A percentile compares a stretch with the other conserved stretches of the same genome.
Evolutionary conservation across 2,888 invertebrate species (phyloP).

Genomic region (Heliconius ethilla): DNA sequence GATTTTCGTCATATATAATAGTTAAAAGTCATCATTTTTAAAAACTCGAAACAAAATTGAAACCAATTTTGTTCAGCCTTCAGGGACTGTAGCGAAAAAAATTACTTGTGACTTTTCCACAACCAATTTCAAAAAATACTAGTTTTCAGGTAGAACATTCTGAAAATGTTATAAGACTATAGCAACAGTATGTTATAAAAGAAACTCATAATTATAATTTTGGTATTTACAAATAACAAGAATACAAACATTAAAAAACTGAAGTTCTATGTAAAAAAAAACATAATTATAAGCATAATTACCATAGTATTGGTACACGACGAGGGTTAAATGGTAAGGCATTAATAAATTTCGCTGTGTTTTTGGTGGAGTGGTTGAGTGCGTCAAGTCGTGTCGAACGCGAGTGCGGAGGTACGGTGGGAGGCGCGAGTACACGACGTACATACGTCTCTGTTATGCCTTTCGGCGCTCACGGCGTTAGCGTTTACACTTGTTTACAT

Average conservation of each 20-base stretch:
- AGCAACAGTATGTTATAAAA: neutral
- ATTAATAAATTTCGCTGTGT: conserved; percentile 26
- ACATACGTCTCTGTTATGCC: conserved; percentile 53
- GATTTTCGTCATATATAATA: too few species aligned
- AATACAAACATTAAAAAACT: neutral
- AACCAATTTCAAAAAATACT: too few species aligned
- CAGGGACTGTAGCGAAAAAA: too few species aligned
- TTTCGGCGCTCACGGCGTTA: conserved; percentile 44
- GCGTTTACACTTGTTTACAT: conserved; percentile 42
- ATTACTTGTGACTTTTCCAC: too few species aligned
- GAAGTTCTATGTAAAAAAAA: conserved; percentile 6
- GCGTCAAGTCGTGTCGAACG: conserved; percentile 31
- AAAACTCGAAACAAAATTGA: too few species aligned
- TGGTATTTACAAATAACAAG: neutral
- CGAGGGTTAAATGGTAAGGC: conserved; percentile 19
- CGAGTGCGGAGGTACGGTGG: conserved; percentile 24
- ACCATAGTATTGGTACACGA: conserved; percentile 13
- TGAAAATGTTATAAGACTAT: too few species aligned
- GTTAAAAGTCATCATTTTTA: too few species aligned
- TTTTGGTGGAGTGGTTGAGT: conserved; percentile 28
- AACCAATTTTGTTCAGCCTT: too few species aligned
- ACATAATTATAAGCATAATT: conserved; percentile 8
- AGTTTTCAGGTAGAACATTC: too few species aligned
- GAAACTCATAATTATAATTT: neutral
- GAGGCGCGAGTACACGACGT: conserved; percentile 50